Percentiles rank a stretch among this genome's conserved stretches.
phyloP scores from a whole-genome alignment of 2,797 vertebrate genomes.

The Petrocephalus schoutedeni region DNA sequence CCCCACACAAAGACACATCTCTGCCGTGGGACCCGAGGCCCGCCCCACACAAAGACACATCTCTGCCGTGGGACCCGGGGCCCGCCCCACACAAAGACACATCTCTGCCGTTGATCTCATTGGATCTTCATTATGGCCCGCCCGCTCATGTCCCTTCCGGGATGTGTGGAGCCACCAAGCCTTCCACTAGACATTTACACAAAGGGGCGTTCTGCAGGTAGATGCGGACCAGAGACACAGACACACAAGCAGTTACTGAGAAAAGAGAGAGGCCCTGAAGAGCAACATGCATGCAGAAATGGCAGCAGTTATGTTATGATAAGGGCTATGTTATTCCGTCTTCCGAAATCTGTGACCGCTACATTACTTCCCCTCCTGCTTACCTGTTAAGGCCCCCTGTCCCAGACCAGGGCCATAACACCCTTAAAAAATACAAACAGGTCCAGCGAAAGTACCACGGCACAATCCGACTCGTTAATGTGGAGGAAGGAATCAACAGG shows the following conservation, averaged over 20 bases:
- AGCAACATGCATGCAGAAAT: background rate
- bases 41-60: too few relatives aligned
- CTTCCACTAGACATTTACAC: constrained; percentile 40
- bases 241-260: background rate
- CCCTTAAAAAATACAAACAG: background rate
- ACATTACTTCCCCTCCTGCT: too few relatives aligned
- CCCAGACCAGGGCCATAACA: too few relatives aligned
- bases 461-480: background rate
- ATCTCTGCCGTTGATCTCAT: constrained; percentile 33
- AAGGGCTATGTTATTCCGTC: too few relatives aligned
- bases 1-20: too few relatives aligned
- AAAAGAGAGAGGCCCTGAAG: background rate
- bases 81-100: constrained; percentile 18
- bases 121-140: constrained; percentile 39
- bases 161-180: constrained; percentile 26
- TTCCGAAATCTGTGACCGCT: too few relatives aligned
- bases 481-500: background rate
- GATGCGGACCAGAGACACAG: background rate
- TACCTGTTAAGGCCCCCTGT: too few relatives aligned
- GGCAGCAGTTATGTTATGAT: background rate
- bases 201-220: constrained; percentile 30
- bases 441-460: background rate
- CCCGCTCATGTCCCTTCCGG: constrained; percentile 5
- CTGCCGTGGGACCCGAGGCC: too few relatives aligned
- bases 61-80: background rate